Evolutionary conservation across 2,797 vertebrate species (phyloP).

Genomic region (Phoxinus dragarum): DNA sequence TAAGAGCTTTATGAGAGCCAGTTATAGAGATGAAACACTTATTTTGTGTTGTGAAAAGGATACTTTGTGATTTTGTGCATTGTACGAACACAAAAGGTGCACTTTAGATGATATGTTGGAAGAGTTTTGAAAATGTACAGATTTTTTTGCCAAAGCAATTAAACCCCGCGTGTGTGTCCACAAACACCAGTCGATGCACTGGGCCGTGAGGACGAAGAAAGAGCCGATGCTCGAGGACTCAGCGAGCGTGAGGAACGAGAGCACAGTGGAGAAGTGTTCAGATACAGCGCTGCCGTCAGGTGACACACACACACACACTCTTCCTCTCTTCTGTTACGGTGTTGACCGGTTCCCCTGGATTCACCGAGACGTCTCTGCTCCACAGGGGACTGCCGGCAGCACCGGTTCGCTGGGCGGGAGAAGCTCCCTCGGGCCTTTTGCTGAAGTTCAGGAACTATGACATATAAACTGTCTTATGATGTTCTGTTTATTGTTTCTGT

Average conservation of each 20-base stretch:
- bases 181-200: conserved; percentile 90
- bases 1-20: too few species aligned
- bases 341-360: too few species aligned
- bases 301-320: conserved; percentile 70
- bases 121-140: too few species aligned
- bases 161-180: background rate
- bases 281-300: conserved; percentile 77
- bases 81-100: too few species aligned
- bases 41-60: too few species aligned
- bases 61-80: too few species aligned
- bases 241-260: conserved; percentile 51
- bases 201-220: conserved; percentile 90
- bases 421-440: conserved; percentile 88
- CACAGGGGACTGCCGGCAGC: conserved; percentile 79
- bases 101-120: too few species aligned
- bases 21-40: too few species aligned
- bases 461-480: conserved; percentile 77
- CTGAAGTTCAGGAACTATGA: conserved; percentile 97
- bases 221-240: conserved; percentile 90
- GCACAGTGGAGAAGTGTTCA: conserved; percentile 62
- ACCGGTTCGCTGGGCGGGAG: conserved; percentile 88
- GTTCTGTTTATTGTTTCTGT: conserved; percentile 13
- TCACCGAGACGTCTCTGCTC: conserved; percentile 5
- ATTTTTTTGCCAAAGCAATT: too few species aligned
- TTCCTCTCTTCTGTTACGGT: background rate